Evolutionary conservation across 2,888 invertebrate species (phyloP), one percentile per base, ranked within the genome.

Genomic region (Caenorhabditis virilis): DNA sequence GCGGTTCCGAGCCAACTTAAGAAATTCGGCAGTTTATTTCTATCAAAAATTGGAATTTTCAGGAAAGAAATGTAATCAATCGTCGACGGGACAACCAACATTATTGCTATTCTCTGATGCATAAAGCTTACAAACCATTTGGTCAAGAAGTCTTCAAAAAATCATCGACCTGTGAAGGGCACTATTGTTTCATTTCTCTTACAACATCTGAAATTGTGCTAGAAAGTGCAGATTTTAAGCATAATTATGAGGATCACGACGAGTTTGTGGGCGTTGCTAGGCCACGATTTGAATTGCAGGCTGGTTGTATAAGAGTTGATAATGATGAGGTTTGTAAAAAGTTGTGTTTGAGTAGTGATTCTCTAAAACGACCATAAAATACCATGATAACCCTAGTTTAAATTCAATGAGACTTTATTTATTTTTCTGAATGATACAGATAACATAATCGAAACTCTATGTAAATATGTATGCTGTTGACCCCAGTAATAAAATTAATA

Each of bases 111-210:
- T 76, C 77, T 35, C 51, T 82, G 47, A 73, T 69, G 30, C 75
- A 77, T 51, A 71, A 69, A 39, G 74, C 78, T 3, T 69, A 71
- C 45, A 76, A 76, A 51, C 76, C 76, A 1, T 79, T 82, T 52
- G 74, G 72, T 42, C 69, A 74, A 39, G 78, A 78, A 41, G 69
- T 82, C 6, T 82, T 79, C 69, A 78, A 75, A 58, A 79, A 74
- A 51, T 78, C 80, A 9, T 74, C 76, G 11, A 80, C 80, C 1
- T 82, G 82, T 57, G 78, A 82, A 56, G 82, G 82, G 6, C 82
- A 82, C 42, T 82, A 75, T 61, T 82, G 82, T 56, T 82, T 82
- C 57, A 75, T 82, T 33, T 72, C 74, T 22, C 41, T 79, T 50
- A 80, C 79, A 6, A 81, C 79, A 4, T 74, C 74, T 4, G 82